These are phyloP conservation scores for Cactoblastis cactorum DNA, from an alignment of 2,888 invertebrate species.

Conservation along the genomic window DNA sequence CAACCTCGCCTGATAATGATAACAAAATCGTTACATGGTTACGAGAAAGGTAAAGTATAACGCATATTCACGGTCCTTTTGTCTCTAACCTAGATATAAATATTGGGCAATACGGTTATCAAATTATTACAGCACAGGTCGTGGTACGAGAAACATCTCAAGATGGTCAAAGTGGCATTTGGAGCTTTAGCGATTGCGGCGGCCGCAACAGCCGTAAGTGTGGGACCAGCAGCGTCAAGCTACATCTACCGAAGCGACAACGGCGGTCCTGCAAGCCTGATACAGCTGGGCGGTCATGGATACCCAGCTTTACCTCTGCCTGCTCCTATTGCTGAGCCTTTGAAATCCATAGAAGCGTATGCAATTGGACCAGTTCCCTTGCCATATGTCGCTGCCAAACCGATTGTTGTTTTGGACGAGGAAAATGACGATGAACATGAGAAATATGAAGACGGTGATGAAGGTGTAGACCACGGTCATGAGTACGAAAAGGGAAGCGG, in stretches of 20 bases:
- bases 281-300: conserved; percentile 57
- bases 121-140: conserved; percentile 63
- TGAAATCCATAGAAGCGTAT: conserved; percentile 48
- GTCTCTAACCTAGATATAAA: conserved; percentile 68
- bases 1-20: conserved; percentile 69
- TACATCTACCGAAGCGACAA: conserved; percentile 76
- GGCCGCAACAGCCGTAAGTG: conserved; percentile 41
- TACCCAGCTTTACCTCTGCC: conserved; percentile 55
- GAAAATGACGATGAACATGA: conserved; percentile 51
- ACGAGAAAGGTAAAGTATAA: conserved; percentile 63
- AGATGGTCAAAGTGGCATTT: conserved; percentile 52
- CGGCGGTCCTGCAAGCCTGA: conserved; percentile 66
- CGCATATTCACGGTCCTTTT: conserved; percentile 61
- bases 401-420: conserved; percentile 49
- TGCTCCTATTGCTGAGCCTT: conserved; percentile 42
- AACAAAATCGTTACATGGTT: conserved; percentile 65
- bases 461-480: conserved; percentile 35
- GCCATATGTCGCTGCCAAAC: conserved; percentile 58
- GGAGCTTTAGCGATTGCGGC: conserved; percentile 45
- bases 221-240: conserved; percentile 73
- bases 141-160: conserved; percentile 55
- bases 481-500: conserved; percentile 63
- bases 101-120: conserved; percentile 67
- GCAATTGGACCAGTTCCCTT: conserved; percentile 53
- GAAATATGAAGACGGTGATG: conserved; percentile 38